phyloP scores from a whole-genome alignment of 2,113 vertebrate species.

The Microtus oregoni region DNA sequence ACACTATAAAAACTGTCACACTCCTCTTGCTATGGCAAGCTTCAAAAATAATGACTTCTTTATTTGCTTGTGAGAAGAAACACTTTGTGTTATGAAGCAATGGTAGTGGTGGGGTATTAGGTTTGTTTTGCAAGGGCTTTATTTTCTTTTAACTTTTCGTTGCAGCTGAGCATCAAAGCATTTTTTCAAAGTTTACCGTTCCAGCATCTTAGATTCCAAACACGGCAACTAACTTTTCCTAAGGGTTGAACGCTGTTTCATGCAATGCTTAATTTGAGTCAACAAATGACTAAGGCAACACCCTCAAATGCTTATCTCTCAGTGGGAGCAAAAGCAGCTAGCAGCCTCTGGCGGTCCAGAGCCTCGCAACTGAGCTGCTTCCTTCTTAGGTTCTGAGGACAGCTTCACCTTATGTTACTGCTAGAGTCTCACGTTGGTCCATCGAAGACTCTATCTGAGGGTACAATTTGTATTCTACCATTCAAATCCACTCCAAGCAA shows the following conservation, averaged over 20 bases:
- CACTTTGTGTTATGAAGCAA: conserved; percentile 39
- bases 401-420: conserved; percentile 23
- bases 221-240: conserved; percentile 69
- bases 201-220: conserved; percentile 66
- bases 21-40: background rate
- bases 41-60: conserved; percentile 40
- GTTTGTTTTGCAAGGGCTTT: conserved; percentile 68
- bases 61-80: conserved; percentile 35
- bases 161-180: conserved; percentile 73
- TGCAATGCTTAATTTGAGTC: conserved; percentile 60
- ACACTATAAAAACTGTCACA: background rate
- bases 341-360: conserved; percentile 30
- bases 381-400: background rate
- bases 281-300: conserved; percentile 52
- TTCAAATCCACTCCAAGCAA: conserved; percentile 16
- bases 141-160: conserved; percentile 63
- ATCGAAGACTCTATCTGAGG: conserved; percentile 10
- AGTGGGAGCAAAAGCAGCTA: conserved; percentile 47
- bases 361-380: conserved; percentile 34
- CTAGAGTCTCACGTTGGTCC: conserved; percentile 20
- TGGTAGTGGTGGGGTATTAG: conserved; percentile 46
- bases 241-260: conserved; percentile 50
- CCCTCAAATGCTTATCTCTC: conserved; percentile 48
- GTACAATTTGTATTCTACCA: conserved; percentile 11
- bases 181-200: conserved; percentile 63